Conservation (phyloP, 2,797 vertebrate species). For the Cossypha polioptera region DNA sequence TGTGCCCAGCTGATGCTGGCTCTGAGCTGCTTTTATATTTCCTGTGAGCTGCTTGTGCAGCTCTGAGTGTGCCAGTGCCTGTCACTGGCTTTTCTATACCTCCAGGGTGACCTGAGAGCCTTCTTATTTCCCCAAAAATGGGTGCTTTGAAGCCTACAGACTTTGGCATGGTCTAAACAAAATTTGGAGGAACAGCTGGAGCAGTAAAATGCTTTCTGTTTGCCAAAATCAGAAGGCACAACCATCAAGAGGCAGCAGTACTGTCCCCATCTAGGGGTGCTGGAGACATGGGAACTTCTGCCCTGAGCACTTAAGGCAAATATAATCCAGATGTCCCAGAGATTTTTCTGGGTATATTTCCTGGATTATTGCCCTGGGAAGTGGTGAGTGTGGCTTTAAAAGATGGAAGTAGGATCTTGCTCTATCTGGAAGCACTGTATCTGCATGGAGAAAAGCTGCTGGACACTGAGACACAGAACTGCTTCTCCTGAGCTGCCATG, state of each 20-base stretch:
- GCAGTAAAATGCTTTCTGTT: background rate
- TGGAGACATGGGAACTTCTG: background rate
- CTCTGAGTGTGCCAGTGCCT: background rate
- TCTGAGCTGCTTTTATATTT: background rate
- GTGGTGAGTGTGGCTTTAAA: background rate
- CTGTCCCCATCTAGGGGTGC: background rate
- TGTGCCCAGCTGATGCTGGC: background rate
- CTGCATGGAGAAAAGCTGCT: background rate
- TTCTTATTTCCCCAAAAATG: fast-evolving
- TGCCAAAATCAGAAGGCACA: background rate
- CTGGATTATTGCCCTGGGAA: background rate
- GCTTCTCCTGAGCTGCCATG: background rate
- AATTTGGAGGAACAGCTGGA: background rate
- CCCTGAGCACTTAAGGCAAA: background rate
- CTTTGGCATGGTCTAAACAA: background rate
- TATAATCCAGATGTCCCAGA: fast-evolving
- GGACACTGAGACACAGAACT: background rate
- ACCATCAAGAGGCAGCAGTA: background rate
- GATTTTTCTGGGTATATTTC: background rate
- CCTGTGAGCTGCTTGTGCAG: background rate
- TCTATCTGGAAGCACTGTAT: background rate
- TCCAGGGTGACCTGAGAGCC: background rate
- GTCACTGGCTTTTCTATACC: background rate
- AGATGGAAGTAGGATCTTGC: background rate
- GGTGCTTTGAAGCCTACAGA: background rate